Percentiles rank a stretch among this genome's conserved stretches.
Conservation (phyloP, 2,797 vertebrate species). For the Podarcis siculus region DNA sequence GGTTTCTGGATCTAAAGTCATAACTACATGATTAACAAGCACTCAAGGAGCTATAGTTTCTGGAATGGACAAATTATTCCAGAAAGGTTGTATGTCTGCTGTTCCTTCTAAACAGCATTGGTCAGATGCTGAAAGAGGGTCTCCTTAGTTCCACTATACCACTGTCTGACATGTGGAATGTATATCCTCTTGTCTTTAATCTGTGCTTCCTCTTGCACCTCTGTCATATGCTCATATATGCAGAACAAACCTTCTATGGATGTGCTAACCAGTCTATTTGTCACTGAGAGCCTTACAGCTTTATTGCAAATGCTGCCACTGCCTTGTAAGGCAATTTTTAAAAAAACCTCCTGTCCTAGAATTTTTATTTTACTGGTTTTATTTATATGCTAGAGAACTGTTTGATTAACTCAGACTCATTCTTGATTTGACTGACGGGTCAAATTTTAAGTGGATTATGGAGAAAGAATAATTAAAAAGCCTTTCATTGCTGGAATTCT, state of each 20-base stretch:
- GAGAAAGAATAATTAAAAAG: conserved; percentile 7
- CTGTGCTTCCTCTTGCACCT: background rate
- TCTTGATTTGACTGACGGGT: conserved; percentile 22
- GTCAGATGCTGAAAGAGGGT: too few species aligned
- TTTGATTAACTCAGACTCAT: conserved; percentile 39
- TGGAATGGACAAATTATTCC: too few species aligned
- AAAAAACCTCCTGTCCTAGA: conserved; percentile 39
- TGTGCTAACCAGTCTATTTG: conserved; percentile 27
- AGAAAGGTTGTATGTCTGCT: too few species aligned
- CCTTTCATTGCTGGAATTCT: background rate
- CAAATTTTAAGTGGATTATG: background rate
- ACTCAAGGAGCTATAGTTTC: too few species aligned
- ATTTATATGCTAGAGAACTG: conserved; percentile 19
- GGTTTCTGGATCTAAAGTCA: too few species aligned
- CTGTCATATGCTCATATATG: background rate
- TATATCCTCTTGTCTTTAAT: background rate
- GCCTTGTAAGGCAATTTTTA: background rate
- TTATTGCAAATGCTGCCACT: conserved; percentile 4
- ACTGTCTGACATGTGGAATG: background rate
- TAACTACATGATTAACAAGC: too few species aligned
- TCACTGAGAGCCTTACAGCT: conserved; percentile 33
- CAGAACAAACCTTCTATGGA: conserved; percentile 25
- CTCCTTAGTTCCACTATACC: too few species aligned
- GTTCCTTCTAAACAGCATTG: too few species aligned
- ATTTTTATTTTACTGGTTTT: conserved; percentile 35